A percentile compares a stretch with the other conserved stretches of the same genome.
Evolutionary conservation across 2,113 vertebrate species (phyloP).

Genomic region (Oophaga pumilio): DNA sequence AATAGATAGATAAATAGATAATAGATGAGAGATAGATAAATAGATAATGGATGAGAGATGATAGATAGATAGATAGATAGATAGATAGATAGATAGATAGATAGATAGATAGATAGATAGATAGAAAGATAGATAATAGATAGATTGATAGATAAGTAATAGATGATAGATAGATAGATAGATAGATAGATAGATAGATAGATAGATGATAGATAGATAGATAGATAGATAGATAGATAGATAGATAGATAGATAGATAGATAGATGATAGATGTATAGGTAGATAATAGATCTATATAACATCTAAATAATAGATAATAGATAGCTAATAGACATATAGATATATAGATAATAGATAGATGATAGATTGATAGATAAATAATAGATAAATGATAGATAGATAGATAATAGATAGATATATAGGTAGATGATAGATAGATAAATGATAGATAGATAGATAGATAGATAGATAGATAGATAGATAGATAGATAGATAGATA

Average conservation of each 20-base stretch:
- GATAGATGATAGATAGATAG: neutral
- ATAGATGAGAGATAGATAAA: no score
- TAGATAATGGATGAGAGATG: neutral
- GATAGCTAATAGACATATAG: neutral
- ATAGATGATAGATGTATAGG: neutral
- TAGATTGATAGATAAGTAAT: neutral
- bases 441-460: no score
- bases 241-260: slow-evolving; percentile 1
- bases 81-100: neutral
- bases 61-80: neutral
- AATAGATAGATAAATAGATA: no score
- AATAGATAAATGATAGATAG: no score
- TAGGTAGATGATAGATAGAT: no score
- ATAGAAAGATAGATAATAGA: neutral
- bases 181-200: neutral
- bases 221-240: neutral
- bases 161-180: slow-evolving; percentile 3
- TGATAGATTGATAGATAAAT: no score
- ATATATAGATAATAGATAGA: no score
- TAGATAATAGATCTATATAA: neutral
- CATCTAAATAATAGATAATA: no score
- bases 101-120: slow-evolving; percentile 6
- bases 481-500: slow-evolving; percentile 11
- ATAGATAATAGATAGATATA: no score
- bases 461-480: neutral